Base-by-base conservation (phyloP, 2,888 invertebrate species). In the Mythimna vitellina region DNA sequence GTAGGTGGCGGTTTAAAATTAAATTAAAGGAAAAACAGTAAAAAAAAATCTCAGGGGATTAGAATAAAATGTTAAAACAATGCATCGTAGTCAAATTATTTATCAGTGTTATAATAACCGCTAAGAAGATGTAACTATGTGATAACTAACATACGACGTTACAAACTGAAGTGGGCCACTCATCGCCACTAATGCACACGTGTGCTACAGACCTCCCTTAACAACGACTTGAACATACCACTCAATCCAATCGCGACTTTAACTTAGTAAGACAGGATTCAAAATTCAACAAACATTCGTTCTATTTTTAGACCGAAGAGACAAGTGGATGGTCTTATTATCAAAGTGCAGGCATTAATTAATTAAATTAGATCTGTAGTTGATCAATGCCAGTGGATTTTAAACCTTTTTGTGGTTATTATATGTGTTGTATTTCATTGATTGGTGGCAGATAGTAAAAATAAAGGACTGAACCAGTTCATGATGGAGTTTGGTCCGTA, bases 321-420 rank as follows among this genome's bases (percentile, higher is more conserved):
- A 89, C 88, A 90, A 90, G 90, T 90, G 88, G 86, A 86, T 83
- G 84, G 75, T 85, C 80, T 85, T 84, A 75, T 60, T 86, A 86
- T 84, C 80, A 83, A 88, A 89, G 88, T 86, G 89, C 86, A 87
- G 66, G 85, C 87, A 85, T 85, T 86, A 88, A 90, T 90, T 90
- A 89, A 86, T 86, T 81, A 89, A 89, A 89, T 89, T 85, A 85
- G 87, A 89, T 56, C 73, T 70, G 62, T 46, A 66, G 20, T 49
- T 42, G 51, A 54, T 46, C 6, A 3, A 8, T 29, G 25, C 7
- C 20, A 72, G 60, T 38, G 2, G 1, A 83, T 67, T 76, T 65
- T 78, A 25, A 72, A 81, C 62, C 65, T 81, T 86, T 80, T 17
- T 0, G 0, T 0, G 10, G 12, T 20, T 1, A 8, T 0, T 1